These are phyloP conservation scores for Notodonta dromedarius DNA, from an alignment of 2,888 invertebrate genomes.

Conservation along the genomic window DNA sequence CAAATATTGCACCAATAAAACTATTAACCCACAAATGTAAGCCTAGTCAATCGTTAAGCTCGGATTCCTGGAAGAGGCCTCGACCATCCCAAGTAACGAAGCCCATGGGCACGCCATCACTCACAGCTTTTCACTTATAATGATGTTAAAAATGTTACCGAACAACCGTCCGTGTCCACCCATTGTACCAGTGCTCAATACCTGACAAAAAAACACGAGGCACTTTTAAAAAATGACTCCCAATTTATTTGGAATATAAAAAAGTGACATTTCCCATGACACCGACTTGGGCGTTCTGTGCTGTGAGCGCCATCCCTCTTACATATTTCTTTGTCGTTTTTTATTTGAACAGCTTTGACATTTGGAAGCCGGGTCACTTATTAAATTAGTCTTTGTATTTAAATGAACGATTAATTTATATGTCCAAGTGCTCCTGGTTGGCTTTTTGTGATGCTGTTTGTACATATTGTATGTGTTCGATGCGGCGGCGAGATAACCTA, in stretches of 20 bases:
- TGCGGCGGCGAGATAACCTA: background rate
- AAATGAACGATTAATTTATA: constrained; percentile 80
- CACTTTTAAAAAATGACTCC: constrained; percentile 76
- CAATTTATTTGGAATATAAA: constrained; percentile 82
- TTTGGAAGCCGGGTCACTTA: constrained; percentile 80
- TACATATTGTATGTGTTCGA: constrained; percentile 6
- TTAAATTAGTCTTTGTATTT: constrained; percentile 84
- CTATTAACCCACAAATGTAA: background rate
- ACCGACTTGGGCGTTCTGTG: constrained; percentile 71
- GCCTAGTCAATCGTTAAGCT: background rate
- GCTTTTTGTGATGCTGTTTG: constrained; percentile 19
- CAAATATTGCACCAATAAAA: constrained; percentile 1
- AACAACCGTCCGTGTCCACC: constrained; percentile 80
- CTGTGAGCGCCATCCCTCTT: constrained; percentile 72
- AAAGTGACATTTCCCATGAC: constrained; percentile 77
- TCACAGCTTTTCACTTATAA: constrained; percentile 81
- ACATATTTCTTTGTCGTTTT: constrained; percentile 69
- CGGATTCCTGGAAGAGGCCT: constrained; percentile 29
- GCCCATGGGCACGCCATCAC: constrained; percentile 60
- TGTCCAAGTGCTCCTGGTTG: constrained; percentile 57
- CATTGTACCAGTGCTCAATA: constrained; percentile 76
- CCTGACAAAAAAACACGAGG: constrained; percentile 59
- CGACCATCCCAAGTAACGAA: constrained; percentile 22
- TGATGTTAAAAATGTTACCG: constrained; percentile 83
- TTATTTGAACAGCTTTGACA: constrained; percentile 78